Evolutionary conservation across 2,888 invertebrate genomes (phyloP).

Genomic region (Drosophila diplacantha): DNA sequence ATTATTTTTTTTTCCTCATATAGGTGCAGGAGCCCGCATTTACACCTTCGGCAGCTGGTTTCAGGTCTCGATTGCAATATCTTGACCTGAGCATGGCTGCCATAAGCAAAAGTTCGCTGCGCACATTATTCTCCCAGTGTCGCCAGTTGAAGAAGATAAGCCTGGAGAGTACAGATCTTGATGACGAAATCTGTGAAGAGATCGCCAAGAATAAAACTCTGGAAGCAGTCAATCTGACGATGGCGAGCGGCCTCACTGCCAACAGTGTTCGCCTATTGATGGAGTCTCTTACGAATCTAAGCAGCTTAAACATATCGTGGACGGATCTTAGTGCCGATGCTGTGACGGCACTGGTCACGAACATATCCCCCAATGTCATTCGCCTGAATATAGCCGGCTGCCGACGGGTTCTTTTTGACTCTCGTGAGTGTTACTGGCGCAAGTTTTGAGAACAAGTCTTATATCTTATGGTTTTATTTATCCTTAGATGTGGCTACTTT

Average conservation of each 20-base stretch:
- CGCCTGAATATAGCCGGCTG: slow-evolving; percentile 91
- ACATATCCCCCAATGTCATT: slow-evolving; percentile 82
- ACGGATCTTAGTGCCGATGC: slow-evolving; percentile 82
- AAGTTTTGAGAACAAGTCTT: neutral
- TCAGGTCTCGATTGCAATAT: slow-evolving; percentile 84
- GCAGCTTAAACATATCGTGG: slow-evolving; percentile 90
- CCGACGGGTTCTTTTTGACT: slow-evolving; percentile 85
- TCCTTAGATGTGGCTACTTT: slow-evolving; percentile 83
- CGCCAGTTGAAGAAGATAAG: slow-evolving; percentile 88
- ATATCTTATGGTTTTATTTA: neutral
- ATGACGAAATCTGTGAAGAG: slow-evolving; percentile 82
- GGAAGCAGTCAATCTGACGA: slow-evolving; percentile 89
- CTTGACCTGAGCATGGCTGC: slow-evolving; percentile 91
- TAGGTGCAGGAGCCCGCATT: slow-evolving; percentile 63
- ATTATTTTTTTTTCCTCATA: neutral
- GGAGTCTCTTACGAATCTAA: slow-evolving; percentile 77
- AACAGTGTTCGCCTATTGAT: slow-evolving; percentile 82
- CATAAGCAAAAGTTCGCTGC: slow-evolving; percentile 81
- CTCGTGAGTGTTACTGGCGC: slow-evolving; percentile 80
- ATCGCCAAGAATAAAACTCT: slow-evolving; percentile 84
- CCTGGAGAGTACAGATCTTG: slow-evolving; percentile 86
- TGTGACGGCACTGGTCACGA: slow-evolving; percentile 81
- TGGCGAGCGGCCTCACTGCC: slow-evolving; percentile 85
- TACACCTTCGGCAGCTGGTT: slow-evolving; percentile 51
- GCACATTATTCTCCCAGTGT: slow-evolving; percentile 82